Conservation (phyloP, 2,113 vertebrate genomes). For the Scytalopus superciliaris region DNA sequence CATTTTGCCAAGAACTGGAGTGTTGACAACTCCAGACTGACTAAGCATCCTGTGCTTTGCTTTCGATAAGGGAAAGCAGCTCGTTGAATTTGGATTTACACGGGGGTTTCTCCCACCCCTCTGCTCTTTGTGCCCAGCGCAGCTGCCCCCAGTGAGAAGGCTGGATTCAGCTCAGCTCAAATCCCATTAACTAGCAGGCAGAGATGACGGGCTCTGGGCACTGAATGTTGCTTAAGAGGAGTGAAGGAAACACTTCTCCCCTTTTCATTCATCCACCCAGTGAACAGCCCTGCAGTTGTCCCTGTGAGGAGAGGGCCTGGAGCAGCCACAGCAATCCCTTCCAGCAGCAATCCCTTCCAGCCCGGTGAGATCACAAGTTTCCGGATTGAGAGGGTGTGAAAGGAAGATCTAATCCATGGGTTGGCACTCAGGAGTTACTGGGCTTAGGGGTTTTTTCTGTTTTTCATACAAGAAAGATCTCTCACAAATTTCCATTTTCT, state of each 20-base stretch:
- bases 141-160: not conserved
- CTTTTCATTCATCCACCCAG: not conserved
- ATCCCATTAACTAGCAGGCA: not conserved
- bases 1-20: conserved; percentile 7
- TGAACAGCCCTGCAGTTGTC: not conserved
- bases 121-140: not conserved
- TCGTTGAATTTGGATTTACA: not conserved
- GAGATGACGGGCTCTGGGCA: not conserved
- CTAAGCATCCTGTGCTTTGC: not conserved
- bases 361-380: conserved; percentile 29
- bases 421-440: not conserved
- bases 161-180: not conserved
- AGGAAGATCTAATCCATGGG: conserved; percentile 39
- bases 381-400: conserved; percentile 39
- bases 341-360: not conserved
- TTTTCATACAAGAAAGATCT: not conserved
- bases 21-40: not conserved
- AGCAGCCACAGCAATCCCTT: not conserved
- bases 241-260: not conserved
- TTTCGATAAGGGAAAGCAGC: not conserved
- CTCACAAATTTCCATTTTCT: conserved; percentile 3
- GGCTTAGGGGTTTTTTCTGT: not conserved
- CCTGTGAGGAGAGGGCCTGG: not conserved
- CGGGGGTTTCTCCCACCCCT: not conserved
- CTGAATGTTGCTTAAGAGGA: not conserved